Conservation (phyloP, 2,113 vertebrate genomes). For the Neogobius melanostomus region DNA sequence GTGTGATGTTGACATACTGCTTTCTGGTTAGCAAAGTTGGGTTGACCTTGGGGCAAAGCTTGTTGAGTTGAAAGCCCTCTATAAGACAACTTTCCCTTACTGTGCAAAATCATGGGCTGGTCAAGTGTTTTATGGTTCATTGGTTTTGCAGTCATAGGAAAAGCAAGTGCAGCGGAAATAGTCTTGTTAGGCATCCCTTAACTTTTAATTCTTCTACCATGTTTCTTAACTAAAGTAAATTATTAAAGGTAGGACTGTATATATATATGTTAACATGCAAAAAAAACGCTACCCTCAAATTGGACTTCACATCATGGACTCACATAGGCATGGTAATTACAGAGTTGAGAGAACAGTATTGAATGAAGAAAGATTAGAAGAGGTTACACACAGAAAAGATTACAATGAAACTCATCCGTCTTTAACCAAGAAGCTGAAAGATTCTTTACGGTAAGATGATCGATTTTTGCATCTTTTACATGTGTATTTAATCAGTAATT, state of each 20-base stretch:
- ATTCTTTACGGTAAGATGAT: conserved; percentile 67
- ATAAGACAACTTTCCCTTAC: background rate
- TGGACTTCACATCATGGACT: conserved; percentile 45
- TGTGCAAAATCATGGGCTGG: background rate
- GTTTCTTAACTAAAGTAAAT: conserved; percentile 54
- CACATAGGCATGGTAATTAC: conserved; percentile 50
- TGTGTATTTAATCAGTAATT: background rate
- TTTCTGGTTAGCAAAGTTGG: background rate
- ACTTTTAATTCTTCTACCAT: conserved; percentile 30
- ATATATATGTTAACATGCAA: conserved; percentile 24
- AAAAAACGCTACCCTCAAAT: background rate
- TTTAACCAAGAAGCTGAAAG: conserved; percentile 57
- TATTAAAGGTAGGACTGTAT: conserved; percentile 47
- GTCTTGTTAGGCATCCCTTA: conserved; percentile 14
- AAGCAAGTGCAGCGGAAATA: conserved; percentile 36
- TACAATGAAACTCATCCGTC: conserved; percentile 39
- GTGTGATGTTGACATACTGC: background rate
- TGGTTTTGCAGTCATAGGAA: conserved; percentile 52
- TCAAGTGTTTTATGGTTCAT: conserved; percentile 42
- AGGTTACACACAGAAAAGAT: conserved; percentile 72
- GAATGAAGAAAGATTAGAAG: conserved; percentile 84
- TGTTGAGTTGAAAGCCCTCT: background rate
- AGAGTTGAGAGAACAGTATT: conserved; percentile 73
- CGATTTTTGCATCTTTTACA: background rate
- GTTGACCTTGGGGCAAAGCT: background rate